Conservation (phyloP, 2,113 vertebrate genomes). For the Centrocercus urophasianus region DNA sequence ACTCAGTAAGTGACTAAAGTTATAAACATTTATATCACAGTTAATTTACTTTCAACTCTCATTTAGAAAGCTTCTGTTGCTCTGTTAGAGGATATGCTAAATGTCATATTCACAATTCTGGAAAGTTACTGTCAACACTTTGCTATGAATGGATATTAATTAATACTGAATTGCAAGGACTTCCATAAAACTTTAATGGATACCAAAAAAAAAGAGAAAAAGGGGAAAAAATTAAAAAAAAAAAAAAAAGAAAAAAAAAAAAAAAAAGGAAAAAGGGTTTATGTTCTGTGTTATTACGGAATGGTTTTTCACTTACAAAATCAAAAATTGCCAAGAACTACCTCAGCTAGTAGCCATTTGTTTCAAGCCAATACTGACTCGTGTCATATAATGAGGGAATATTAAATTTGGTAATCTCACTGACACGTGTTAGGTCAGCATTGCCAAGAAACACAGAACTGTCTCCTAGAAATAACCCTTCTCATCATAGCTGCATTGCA, state of each 20-base stretch:
- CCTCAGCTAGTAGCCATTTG: conserved; percentile 29
- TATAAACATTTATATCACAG: conserved; percentile 59
- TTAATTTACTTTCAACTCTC: conserved; percentile 53
- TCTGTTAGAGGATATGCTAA: conserved; percentile 55
- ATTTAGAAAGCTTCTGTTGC: conserved; percentile 39
- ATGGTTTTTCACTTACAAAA: conserved; percentile 56
- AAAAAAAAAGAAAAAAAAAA: neutral
- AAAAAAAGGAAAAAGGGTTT: neutral
- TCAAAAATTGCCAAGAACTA: conserved; percentile 44
- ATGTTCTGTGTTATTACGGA: conserved; percentile 13
- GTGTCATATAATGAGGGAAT: conserved; percentile 15
- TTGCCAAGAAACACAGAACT: conserved; percentile 53
- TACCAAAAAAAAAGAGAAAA: neutral
- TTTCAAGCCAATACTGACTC: conserved; percentile 4
- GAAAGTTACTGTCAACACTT: conserved; percentile 64
- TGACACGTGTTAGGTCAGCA: conserved; percentile 3
- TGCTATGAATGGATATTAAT: conserved; percentile 67
- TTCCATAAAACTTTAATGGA: conserved; percentile 28
- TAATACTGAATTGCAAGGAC: conserved; percentile 50
- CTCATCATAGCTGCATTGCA: neutral
- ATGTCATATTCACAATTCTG: conserved; percentile 54
- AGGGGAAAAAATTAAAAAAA: neutral
- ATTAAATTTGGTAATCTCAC: conserved; percentile 36
- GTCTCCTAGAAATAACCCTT: conserved; percentile 13
- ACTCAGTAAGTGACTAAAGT: conserved; percentile 30